Evolutionary conservation across 2,888 invertebrate genomes (phyloP).

Genomic region (Caprella mutica): DNA sequence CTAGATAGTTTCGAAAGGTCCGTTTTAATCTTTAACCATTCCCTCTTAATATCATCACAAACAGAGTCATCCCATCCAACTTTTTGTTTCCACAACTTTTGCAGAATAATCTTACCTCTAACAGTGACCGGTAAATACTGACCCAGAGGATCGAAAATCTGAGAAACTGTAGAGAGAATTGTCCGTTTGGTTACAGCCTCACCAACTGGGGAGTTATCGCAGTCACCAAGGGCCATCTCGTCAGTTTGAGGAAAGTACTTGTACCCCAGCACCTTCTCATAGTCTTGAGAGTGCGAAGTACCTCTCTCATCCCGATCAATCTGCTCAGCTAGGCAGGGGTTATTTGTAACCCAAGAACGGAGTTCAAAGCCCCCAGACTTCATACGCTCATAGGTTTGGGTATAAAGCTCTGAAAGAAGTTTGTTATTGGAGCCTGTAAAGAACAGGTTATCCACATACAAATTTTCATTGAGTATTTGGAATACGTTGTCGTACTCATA

Average conservation of each 20-base stretch:
- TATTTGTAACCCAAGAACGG: not conserved
- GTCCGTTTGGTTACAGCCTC: not conserved
- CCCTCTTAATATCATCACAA: too few relatives aligned
- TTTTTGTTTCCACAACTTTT: too few relatives aligned
- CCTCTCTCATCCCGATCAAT: not conserved
- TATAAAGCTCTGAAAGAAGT: not conserved
- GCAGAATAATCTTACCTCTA: not conserved
- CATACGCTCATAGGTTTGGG: not conserved
- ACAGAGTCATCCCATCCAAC: not conserved
- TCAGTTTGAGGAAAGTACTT: not conserved
- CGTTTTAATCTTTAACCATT: not conserved
- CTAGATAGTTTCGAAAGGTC: not conserved
- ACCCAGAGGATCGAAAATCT: constrained; percentile 6
- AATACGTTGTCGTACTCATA: not conserved
- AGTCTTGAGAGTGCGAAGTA: not conserved
- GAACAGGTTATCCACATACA: constrained; percentile 8
- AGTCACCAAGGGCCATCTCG: not conserved
- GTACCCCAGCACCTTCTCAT: constrained; percentile 4
- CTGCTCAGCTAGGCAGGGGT: not conserved
- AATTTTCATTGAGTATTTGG: not conserved
- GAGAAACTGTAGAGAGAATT: not conserved
- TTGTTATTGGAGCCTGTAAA: not conserved
- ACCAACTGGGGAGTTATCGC: not conserved
- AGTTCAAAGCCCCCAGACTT: not conserved
- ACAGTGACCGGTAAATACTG: not conserved